Conservation (phyloP, 2,113 vertebrate species). For the Phalacrocorax brasilianus region DNA sequence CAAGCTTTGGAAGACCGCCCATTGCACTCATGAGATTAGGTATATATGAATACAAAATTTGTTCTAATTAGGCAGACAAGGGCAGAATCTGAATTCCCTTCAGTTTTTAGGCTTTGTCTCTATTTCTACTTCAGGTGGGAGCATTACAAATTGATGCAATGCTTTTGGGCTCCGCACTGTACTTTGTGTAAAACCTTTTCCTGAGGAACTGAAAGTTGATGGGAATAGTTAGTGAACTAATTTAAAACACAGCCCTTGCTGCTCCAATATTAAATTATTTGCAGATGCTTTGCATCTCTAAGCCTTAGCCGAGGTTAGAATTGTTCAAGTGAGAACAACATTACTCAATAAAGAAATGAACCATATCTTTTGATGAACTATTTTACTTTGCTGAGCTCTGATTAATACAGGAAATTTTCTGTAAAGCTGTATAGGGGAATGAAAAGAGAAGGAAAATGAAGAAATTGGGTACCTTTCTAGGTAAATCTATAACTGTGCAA, state of each 20-base stretch:
- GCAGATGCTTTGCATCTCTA: neutral
- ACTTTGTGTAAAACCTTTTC: neutral
- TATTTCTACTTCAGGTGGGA: neutral
- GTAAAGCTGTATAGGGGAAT: neutral
- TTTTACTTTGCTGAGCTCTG: neutral
- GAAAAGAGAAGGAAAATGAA: neutral
- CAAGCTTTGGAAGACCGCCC: neutral
- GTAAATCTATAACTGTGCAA: neutral
- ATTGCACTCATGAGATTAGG: neutral
- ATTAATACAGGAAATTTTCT: neutral
- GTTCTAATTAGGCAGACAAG: neutral
- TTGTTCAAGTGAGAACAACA: neutral
- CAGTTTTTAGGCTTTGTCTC: neutral
- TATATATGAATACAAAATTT: neutral
- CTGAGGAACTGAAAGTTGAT: neutral
- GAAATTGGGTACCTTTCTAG: neutral
- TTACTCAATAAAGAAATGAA: neutral
- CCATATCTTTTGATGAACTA: neutral
- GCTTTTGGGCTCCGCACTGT: neutral
- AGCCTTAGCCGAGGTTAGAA: neutral
- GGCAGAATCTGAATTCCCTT: neutral
- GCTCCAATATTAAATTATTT: neutral
- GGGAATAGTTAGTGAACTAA: neutral
- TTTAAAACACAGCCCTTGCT: neutral
- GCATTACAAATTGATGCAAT: neutral